Conservation (phyloP, 2,113 vertebrate genomes). For the Tursiops truncatus region DNA sequence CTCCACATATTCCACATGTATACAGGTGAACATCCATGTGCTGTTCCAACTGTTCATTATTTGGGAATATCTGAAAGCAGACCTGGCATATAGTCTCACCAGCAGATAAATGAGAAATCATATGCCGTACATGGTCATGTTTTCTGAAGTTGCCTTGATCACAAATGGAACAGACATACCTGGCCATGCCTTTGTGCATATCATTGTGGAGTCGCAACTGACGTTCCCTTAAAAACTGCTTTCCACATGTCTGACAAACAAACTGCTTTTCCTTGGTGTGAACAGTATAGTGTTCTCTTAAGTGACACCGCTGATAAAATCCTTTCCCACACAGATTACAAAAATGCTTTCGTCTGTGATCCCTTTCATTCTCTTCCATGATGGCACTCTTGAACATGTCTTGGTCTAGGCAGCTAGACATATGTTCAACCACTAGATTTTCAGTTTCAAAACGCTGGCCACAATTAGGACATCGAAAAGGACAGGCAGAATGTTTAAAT, state of each 20-base stretch:
- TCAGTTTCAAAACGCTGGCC: slow-evolving; percentile 93
- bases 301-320: slow-evolving; percentile 98
- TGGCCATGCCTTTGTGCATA: slow-evolving; percentile 99
- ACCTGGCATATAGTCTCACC: slow-evolving; percentile 99
- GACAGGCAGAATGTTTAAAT: slow-evolving; percentile 88
- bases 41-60: slow-evolving; percentile 94
- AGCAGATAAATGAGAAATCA: slow-evolving; percentile 97
- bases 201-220: slow-evolving; percentile 98
- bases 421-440: slow-evolving; percentile 93
- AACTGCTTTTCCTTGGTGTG: slow-evolving; percentile 99
- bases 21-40: slow-evolving; percentile 99
- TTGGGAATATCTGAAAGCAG: slow-evolving; percentile 98
- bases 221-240: slow-evolving; percentile 97
- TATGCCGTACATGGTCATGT: slow-evolving; percentile 98
- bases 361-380: slow-evolving; percentile 90
- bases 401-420: slow-evolving; percentile 92
- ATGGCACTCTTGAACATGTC: slow-evolving; percentile 90
- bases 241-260: slow-evolving; percentile 97
- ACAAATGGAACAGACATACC: slow-evolving; percentile 98
- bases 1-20: slow-evolving; percentile 97
- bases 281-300: slow-evolving; percentile 98
- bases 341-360: slow-evolving; percentile 97
- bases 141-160: slow-evolving; percentile 99
- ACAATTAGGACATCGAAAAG: slow-evolving; percentile 94
- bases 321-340: slow-evolving; percentile 98